Evolutionary conservation across 1,140 invertebrate species (phyloP), one percentile per base, ranked within the genome.

Genomic region (Eubasilissa regina): DNA sequence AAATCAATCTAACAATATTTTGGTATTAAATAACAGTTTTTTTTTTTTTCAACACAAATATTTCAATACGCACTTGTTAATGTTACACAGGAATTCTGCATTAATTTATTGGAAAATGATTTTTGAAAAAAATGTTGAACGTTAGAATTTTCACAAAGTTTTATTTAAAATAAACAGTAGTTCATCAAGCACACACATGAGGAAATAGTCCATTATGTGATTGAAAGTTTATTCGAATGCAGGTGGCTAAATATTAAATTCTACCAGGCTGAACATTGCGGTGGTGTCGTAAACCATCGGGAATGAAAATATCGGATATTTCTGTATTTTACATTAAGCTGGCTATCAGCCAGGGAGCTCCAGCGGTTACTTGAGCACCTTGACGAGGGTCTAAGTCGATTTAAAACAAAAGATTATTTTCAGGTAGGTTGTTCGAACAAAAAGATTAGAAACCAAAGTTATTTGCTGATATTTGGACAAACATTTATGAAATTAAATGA

Each of bases 141-240:
- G 17, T 58, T 8, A 44, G 35, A 44, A 64, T 13, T 43, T 8
- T 6, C 35, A 43, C 21, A 68, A 43, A 68, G 19, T 68, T 68
- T n/a, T 6, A 51, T 56, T n/a, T 4, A 7, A 74, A 74, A 25
- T 55, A 21, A 56, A 43, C 48, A n/a, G 70, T 53, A 73, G 19
- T 73, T 51, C 48, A 56, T 73, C 64, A 45, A 1, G 43, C 4
- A 43, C 10, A 21, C 13, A 17, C 6, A 60, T 25, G 60, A 51
- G 51, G 43, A 70, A 70, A 70, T 56, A 21, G 51, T 19, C 70
- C 70, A 74, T 74, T 74, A 74, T 74, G 70, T 13, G 70, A 74
- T 74, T 74, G 70, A 25, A 74, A 55, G 70, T 74, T 56, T 48
- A 74, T 35, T 56, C 70, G 19, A 12, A n/a, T 19, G 21, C 17